phyloP scores from a whole-genome alignment of 2,113 vertebrate species.

The Microcebus tavaratra region DNA sequence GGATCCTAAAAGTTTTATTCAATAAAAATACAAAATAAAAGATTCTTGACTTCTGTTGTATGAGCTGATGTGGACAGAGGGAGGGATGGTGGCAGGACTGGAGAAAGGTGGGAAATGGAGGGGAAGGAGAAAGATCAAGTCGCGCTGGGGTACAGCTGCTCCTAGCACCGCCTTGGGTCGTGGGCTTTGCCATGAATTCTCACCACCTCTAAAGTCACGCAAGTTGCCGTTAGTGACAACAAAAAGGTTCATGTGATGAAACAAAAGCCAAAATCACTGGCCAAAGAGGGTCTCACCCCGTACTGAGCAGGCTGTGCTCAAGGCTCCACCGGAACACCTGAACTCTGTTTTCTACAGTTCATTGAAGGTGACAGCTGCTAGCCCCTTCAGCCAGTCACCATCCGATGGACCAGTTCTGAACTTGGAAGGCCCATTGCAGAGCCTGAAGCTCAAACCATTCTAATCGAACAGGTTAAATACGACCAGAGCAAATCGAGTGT shows the following conservation, averaged over 20 bases:
- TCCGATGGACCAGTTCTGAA: neutral
- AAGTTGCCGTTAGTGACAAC: neutral
- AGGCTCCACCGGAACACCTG: neutral
- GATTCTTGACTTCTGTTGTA: neutral
- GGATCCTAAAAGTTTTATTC: neutral
- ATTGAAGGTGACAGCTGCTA: neutral
- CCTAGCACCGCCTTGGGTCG: accelerated
- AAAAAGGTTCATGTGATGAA: neutral
- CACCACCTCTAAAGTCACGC: neutral
- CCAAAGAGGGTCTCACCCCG: neutral
- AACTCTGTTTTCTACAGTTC: neutral
- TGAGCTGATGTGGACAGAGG: neutral
- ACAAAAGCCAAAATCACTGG: neutral
- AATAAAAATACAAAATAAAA: neutral
- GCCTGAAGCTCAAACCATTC: neutral
- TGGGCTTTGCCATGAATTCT: neutral
- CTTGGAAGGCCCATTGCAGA: neutral
- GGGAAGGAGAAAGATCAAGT: neutral
- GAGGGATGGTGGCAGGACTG: neutral
- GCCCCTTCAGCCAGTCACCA: neutral
- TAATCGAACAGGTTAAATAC: neutral
- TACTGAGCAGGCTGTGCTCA: neutral
- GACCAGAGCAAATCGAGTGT: neutral
- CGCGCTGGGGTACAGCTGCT: neutral
- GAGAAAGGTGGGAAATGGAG: accelerated